Evolutionary conservation across 1,140 invertebrate species (phyloP), one percentile per base, ranked within the genome.

Genomic region (Papilio machaon): DNA sequence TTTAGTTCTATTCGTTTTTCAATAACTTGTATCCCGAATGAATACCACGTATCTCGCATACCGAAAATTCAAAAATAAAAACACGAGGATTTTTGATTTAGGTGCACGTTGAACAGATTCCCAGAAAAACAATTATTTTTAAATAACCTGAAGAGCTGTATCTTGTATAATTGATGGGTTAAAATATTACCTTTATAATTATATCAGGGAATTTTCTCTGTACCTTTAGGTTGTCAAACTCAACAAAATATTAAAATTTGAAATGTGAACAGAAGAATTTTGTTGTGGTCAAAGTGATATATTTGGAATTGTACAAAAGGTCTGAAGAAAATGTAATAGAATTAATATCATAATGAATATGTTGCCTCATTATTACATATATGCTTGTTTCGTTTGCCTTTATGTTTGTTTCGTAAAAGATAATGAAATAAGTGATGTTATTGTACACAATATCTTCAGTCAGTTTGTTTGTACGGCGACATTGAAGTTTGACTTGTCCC

Each of bases 31-130:
- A 73, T 43, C 9, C 0, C 17, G 60, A 82, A 30, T 60, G 15
- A 30, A 43, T 3, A 81, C 81, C 80, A 83, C 77, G 78, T 70
- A 73, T 52, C 46, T 75, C 46, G 74, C 80, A 83, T 85, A 73
- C 82, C 80, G 17, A 83, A 52, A 13, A n/a, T 58, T 58, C 30
- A 75, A 67, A 43, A 43, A 76, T 49, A 52, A 78, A 82, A 85
- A 80, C 15, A 84, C 80, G 80, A 64, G 17, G 73, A 52, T 23
- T 80, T 58, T 23, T 86, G 81, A 86, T 84, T 81, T 82, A 84
- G 79, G 84, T 81, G 78, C 67, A 73, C 43, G 81, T 10, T 11
- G 30, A 30, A 15, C 49, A 30, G 35, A 74, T 83, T 80, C 80
- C 46, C 19, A 76, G 77, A 83, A 81, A 74, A 15, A 77, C 49